phyloP scores from a whole-genome alignment of 1,140 invertebrate genomes.

The Teleopsis dalmanni region DNA sequence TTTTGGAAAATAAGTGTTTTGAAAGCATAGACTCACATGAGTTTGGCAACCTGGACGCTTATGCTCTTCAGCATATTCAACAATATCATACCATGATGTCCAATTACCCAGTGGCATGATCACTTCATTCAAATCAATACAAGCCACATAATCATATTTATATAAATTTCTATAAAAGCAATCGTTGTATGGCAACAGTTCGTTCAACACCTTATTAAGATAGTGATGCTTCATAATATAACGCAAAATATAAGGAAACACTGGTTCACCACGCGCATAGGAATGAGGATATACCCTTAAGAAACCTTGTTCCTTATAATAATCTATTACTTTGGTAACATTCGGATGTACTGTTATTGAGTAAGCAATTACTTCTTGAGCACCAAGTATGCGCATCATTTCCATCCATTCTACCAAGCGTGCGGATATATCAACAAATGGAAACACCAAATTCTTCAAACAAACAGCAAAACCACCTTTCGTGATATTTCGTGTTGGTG shows the following conservation, averaged over 20 bases:
- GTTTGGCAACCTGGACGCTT: too few relatives aligned
- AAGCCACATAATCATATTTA: slow-evolving; percentile 64
- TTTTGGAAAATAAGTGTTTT: too few relatives aligned
- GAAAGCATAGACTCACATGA: too few relatives aligned
- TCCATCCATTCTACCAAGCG: slow-evolving; percentile 89
- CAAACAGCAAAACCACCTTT: slow-evolving; percentile 81
- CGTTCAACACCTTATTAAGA: slow-evolving; percentile 75
- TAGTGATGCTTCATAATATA: slow-evolving; percentile 51
- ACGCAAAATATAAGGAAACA: slow-evolving; percentile 48
- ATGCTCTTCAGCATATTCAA: not conserved
- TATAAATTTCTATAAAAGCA: slow-evolving; percentile 73
- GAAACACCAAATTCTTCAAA: slow-evolving; percentile 82
- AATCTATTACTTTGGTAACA: slow-evolving; percentile 71
- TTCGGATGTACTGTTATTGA: slow-evolving; percentile 75
- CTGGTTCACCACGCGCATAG: not conserved
- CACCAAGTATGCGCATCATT: slow-evolving; percentile 72
- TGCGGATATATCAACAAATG: slow-evolving; percentile 76
- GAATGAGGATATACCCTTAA: not conserved
- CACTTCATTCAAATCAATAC: slow-evolving; percentile 71
- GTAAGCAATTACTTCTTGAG: slow-evolving; percentile 82
- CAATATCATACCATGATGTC: slow-evolving; percentile 46
- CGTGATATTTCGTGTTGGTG: slow-evolving; percentile 40
- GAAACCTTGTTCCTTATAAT: slow-evolving; percentile 62
- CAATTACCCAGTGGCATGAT: slow-evolving; percentile 50
- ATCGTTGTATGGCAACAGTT: slow-evolving; percentile 80